Conservation (phyloP, 1,140 invertebrate species). For the Drosophila pruinosa region DNA sequence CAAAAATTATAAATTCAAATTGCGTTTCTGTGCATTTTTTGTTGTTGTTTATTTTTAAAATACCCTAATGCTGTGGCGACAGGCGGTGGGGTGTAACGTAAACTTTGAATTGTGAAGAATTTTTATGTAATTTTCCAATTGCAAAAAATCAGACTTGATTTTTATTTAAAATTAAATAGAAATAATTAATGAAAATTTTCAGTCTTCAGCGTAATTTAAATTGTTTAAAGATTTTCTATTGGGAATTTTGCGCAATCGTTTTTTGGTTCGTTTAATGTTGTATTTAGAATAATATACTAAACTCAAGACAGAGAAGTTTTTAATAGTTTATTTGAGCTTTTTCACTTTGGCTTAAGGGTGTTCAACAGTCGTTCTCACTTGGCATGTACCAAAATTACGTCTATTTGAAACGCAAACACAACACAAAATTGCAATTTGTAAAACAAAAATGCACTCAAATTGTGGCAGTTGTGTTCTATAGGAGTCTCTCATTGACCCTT, state of each 20-base stretch:
- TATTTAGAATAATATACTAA: too few species aligned
- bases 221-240: neutral
- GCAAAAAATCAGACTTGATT: neutral
- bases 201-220: too few species aligned
- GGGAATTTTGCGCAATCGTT: too few species aligned
- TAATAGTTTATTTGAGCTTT: too few species aligned
- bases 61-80: neutral
- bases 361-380: neutral
- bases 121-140: neutral
- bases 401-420: constrained; percentile 18
- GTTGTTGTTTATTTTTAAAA: neutral
- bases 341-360: constrained; percentile 1
- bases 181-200: neutral
- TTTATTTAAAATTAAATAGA: neutral
- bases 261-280: too few species aligned
- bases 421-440: constrained; percentile 29
- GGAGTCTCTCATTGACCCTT: constrained; percentile 23
- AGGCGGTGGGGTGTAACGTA: neutral
- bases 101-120: neutral
- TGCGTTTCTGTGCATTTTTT: constrained; percentile 55
- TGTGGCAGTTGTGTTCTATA: constrained; percentile 12
- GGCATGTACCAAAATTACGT: neutral
- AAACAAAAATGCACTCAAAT: constrained; percentile 29
- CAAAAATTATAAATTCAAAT: constrained; percentile 81
- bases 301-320: too few species aligned